Evolutionary conservation across 35 echinoderm and acorn worm genomes (phyloP), one percentile per base, ranked within the genome.

Genomic region (Strongylocentrotus purpuratus): DNA sequence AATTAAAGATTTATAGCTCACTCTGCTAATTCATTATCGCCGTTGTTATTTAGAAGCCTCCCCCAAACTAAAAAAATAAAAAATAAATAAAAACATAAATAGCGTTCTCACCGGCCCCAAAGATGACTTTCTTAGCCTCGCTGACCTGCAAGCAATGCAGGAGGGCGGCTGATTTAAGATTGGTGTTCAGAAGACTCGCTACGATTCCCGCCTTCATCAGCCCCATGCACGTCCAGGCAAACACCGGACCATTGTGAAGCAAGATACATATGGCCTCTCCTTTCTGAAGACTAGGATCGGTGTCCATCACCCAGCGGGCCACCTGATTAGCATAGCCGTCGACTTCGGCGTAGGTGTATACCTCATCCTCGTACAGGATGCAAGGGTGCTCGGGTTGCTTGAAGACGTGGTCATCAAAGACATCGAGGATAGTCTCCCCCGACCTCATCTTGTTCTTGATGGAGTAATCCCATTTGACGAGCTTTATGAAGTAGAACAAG

Each of bases 101-200:
- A 22, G 65, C 65, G 28, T 78, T 89, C 87, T 50, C 28, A 93
- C 91, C 91, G 15, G 48, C 32, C 46, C 91, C 91, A 28, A 93
- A 93, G 91, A 93, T 93, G 46, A 93, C 25, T 93, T 93, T 93
- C 91, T 28, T 93, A 31, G 48, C 91, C 14, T 93, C 91, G 46
- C 91, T 93, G 17, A 46, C 91, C 31, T n/a, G 17, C 91, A 93
- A 46, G 31, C 91, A 93, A 58, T 93, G 48, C 9, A 93, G 31
- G 32, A 93, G 91, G 28, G 91, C 48, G 4, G 91, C 91, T 93
- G 91, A 9, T 93, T 93, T 93, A 17, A 93, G 48, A 17, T 93
- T 93, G 6, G 45, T 50, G 48, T 93, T 93, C 31, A 93, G 91
- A 32, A 93, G 91, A 58, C 91, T 93, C 15, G 48, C 45, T 11